Base-by-base conservation (phyloP, 37 sponge, comb jelly and placozoan species). In the Crambe crambe region DNA sequence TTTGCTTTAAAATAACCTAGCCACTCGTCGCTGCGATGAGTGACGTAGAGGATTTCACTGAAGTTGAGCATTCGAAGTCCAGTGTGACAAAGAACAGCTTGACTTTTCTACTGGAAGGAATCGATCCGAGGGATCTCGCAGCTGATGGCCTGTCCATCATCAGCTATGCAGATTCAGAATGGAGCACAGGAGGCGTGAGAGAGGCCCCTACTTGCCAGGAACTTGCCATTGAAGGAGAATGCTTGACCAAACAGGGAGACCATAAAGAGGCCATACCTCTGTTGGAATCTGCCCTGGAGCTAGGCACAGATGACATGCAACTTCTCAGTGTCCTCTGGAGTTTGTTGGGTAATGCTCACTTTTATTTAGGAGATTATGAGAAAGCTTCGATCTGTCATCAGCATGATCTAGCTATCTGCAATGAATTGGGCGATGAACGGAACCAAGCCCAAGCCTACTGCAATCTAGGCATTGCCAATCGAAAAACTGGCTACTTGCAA, bases 381-480 rank as follows among this genome's bases (percentile, higher is more conserved):
- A 80, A 77, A n/a, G 91, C 95, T 26, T 74, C 82, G 0, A 47
- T 74, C 3, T 90, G 95, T 58, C 95, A 95, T 73, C 75, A 68
- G 41, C 95, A 95, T 66, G 95, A 95, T 40, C 65, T 95, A 39
- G 91, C 95, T 34, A 80, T 95, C 30, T 90, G 85, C 56, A 70
- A 76, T 32, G 86, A 88, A 51, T 68, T 75, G 18, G 82, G 70
- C 21, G 95, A 95, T 63, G 85, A 84, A 42, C 72, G 85, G 57
- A 87, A 91, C 62, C 89, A 90, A 44, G 87, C 89, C 4, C 91
- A 90, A 68, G 95, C 95, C 4, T 88, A 88, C 78, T 95, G 95
- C 71, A 95, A 95, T 41, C 79, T 95, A 37, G 95, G 91, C 0
- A 88, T 88, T 25, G 95, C 88, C 39, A 78, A 85, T 69, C 80